Conservation (phyloP, 2,113 vertebrate genomes). For the Salvelinus namaycush region DNA sequence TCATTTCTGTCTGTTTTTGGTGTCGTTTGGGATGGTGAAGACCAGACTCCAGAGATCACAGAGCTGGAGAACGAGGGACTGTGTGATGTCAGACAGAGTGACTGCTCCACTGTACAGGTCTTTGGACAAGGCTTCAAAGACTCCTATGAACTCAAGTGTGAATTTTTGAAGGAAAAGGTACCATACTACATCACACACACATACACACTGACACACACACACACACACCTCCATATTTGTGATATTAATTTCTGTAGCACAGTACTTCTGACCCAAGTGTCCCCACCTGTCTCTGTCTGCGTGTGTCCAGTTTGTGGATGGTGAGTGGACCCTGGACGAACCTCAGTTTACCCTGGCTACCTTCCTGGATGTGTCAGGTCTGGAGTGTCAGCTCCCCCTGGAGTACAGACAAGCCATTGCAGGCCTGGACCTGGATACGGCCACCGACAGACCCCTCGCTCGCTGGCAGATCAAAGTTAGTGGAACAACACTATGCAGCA, state of each 20-base stretch:
- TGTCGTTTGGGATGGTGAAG: constrained; percentile 66
- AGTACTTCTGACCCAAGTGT: background rate
- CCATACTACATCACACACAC: constrained; percentile 8
- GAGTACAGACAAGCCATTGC: constrained; percentile 57
- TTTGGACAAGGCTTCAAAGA: constrained; percentile 83
- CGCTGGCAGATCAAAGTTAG: constrained; percentile 89
- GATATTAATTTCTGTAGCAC: background rate
- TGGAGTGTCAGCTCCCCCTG: constrained; percentile 81
- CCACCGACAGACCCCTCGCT: constrained; percentile 67
- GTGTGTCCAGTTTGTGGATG: constrained; percentile 70
- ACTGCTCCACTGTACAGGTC: constrained; percentile 78
- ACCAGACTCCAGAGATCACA: constrained; percentile 83
- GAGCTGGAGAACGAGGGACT: constrained; percentile 82
- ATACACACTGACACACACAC: background rate
- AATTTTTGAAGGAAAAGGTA: constrained; percentile 88
- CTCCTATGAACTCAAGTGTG: constrained; percentile 82
- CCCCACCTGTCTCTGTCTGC: background rate
- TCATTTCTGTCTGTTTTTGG: background rate
- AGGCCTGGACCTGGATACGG: constrained; percentile 32
- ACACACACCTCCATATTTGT: background rate
- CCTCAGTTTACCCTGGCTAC: constrained; percentile 63
- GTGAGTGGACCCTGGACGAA: constrained; percentile 75
- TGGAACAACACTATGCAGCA: constrained; percentile 1
- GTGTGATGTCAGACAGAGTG: constrained; percentile 76
- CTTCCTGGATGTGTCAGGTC: constrained; percentile 71